Conservation (phyloP, 2,888 invertebrate species). For the Callyntrura sp. region DNA sequence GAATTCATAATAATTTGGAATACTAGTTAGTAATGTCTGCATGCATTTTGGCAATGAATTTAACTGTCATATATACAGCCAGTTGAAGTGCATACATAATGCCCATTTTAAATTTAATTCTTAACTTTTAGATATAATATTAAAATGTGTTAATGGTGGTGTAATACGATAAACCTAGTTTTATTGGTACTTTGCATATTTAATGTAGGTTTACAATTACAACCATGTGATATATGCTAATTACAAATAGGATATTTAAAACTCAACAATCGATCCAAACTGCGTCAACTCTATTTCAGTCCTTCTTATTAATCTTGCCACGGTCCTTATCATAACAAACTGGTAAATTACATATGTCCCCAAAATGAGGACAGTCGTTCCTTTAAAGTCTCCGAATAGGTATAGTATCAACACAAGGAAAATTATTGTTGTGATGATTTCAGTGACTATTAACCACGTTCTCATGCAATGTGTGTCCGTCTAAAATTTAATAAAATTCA, state of each 20-base stretch:
- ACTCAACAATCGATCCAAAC: conserved; percentile 70
- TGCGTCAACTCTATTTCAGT: conserved; percentile 74
- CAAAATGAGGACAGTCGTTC: conserved; percentile 10
- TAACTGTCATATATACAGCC: no score
- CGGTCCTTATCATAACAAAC: conserved; percentile 69
- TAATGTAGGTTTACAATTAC: no score
- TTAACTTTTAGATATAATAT: no score
- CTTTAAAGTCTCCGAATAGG: conserved; percentile 53
- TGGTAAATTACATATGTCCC: conserved; percentile 57
- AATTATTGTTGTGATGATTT: conserved; percentile 62
- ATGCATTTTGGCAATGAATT: no score
- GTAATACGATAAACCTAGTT: no score
- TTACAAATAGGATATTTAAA: neutral
- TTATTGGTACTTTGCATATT: no score
- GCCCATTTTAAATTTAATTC: no score
- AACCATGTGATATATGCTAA: no score
- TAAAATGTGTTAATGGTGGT: no score
- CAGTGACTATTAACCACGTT: conserved; percentile 71
- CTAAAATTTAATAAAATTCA: conserved; percentile 18
- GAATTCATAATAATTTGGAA: no score
- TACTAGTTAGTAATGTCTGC: no score
- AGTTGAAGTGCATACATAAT: no score
- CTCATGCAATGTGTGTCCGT: conserved; percentile 57
- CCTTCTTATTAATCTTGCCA: conserved; percentile 63
- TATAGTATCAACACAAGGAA: conserved; percentile 51